A percentile compares a stretch with the other conserved stretches of the same genome.
These are phyloP conservation scores for Hylaeus volcanicus DNA, from an alignment of 1,140 invertebrate genomes.

Conservation along the genomic window DNA sequence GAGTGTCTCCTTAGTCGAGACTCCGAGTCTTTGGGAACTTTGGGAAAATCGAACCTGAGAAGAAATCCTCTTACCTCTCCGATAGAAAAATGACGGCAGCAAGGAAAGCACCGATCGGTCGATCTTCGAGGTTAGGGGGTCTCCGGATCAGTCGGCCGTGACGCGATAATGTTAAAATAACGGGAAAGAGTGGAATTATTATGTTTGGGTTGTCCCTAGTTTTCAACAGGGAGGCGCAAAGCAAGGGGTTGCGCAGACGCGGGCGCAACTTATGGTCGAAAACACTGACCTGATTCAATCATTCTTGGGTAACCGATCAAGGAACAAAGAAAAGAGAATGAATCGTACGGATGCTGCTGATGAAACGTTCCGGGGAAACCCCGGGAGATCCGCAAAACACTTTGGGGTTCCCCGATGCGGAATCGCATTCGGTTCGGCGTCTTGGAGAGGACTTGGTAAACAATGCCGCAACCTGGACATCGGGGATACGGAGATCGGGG, in stretches of 20 bases:
- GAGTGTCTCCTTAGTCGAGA: background rate
- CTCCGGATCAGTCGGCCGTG: constrained; percentile 17
- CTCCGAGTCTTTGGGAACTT: too few species aligned
- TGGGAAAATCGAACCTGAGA: background rate
- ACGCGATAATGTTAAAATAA: constrained; percentile 63
- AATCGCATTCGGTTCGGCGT: background rate
- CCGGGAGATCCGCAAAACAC: too few species aligned
- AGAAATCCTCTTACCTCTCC: background rate
- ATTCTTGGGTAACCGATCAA: constrained; percentile 57
- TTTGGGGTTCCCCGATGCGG: too few species aligned
- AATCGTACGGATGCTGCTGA: too few species aligned
- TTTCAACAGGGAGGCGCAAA: constrained; percentile 77
- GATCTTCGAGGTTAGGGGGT: constrained; percentile 34
- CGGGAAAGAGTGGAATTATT: constrained; percentile 69
- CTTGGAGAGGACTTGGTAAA: constrained; percentile 11
- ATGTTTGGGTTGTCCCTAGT: constrained; percentile 77
- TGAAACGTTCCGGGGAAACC: too few species aligned
- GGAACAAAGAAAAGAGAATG: background rate
- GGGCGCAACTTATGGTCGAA: constrained; percentile 78
- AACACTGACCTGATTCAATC: constrained; percentile 80
- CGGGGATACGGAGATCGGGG: too few species aligned
- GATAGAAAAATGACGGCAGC: background rate
- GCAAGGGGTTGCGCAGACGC: constrained; percentile 66
- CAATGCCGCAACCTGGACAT: constrained; percentile 2
- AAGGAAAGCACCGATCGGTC: constrained; percentile 8